Evolutionary conservation across 2,797 vertebrate genomes (phyloP).

Genomic region (Diplodus puntazzo): DNA sequence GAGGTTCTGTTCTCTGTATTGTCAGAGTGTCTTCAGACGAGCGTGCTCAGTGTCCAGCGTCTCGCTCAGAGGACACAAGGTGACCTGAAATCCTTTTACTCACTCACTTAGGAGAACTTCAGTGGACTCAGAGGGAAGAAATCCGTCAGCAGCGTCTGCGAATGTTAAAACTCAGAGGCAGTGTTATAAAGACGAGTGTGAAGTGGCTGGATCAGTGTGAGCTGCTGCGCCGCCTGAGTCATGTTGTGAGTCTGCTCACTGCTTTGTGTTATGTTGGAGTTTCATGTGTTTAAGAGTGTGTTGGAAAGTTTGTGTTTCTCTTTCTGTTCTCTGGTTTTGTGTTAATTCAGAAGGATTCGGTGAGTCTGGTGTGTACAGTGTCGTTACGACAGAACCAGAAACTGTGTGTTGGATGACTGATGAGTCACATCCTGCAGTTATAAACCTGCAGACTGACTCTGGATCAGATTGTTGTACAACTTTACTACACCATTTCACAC

Average conservation of each 20-base stretch:
- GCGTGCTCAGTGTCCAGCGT: conserved; percentile 4
- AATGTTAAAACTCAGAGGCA: not conserved
- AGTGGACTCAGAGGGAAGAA: not conserved
- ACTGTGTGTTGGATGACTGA: too few species aligned
- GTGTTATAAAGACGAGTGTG: not conserved
- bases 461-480: too few species aligned
- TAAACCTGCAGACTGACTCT: not conserved
- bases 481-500: not conserved
- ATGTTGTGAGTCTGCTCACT: too few species aligned
- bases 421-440: too few species aligned
- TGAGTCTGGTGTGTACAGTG: not conserved
- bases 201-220: too few species aligned
- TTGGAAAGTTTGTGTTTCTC: not conserved
- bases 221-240: too few species aligned
- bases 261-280: too few species aligned
- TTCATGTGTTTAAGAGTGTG: too few species aligned
- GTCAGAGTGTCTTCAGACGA: conserved; percentile 12
- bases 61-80: not conserved
- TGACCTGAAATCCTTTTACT: conserved; percentile 3
- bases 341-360: not conserved
- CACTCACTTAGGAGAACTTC: not conserved
- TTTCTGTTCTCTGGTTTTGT: not conserved
- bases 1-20: not conserved
- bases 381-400: not conserved
- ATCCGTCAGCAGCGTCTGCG: not conserved